Conservation (phyloP, 2,113 vertebrate genomes). For the Phaethornis superciliosus region DNA sequence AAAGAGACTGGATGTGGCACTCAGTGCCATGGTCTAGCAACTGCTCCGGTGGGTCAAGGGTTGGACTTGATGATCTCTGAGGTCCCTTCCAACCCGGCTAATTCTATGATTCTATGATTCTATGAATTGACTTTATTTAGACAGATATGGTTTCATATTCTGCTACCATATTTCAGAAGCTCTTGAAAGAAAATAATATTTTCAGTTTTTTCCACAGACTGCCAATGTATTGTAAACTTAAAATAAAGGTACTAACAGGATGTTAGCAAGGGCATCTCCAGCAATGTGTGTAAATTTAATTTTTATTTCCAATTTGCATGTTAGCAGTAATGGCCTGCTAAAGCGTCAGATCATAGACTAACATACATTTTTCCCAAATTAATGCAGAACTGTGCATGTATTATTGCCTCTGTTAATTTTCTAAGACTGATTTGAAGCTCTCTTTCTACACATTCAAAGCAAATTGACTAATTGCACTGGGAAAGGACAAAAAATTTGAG, state of each 20-base stretch:
- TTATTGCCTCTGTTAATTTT: not conserved
- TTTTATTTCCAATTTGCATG: not conserved
- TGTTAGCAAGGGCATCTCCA: not conserved
- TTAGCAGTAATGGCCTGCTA: not conserved
- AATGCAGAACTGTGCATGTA: not conserved
- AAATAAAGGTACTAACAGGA: not conserved
- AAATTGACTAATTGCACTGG: not conserved
- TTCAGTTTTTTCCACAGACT: not conserved
- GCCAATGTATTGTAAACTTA: not conserved
- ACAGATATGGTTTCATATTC: not conserved
- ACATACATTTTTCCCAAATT: not conserved
- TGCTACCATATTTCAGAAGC: not conserved
- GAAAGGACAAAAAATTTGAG: not conserved
- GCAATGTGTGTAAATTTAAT: not conserved
- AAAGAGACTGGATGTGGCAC: too few relatives aligned
- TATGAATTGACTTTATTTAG: not conserved
- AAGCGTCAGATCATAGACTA: not conserved
- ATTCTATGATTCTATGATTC: too few relatives aligned
- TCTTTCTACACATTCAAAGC: not conserved
- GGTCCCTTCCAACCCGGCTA: too few relatives aligned
- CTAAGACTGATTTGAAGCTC: not conserved
- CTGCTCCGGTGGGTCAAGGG: too few relatives aligned
- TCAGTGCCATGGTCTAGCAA: too few relatives aligned
- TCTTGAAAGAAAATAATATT: not conserved
- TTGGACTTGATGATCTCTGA: too few relatives aligned